Base-by-base conservation (phyloP, 2,888 invertebrate genomes). In the Eupithecia abbreviata region DNA sequence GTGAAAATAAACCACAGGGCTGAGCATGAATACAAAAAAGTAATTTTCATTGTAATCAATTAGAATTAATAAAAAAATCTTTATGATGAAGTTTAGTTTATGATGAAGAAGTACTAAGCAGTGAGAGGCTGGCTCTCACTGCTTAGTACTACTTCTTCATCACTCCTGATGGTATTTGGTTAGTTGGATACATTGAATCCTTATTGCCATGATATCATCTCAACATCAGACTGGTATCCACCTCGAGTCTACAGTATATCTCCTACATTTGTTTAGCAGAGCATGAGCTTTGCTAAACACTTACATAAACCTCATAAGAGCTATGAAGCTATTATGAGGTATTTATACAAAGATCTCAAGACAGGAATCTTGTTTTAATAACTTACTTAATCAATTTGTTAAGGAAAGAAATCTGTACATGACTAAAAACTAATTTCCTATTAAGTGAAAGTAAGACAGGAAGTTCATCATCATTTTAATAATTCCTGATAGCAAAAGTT, bases 401-500 rank as follows among this genome's bases (percentile, higher is more conserved):
- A 58, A 58, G n/a, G n/a, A 18, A 18, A 58, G 55, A 58, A 58
- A 58, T 58, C 55, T 58, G 7, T 58, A 3, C 18, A 58, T 18
- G n/a, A n/a, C n/a, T 58, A 7, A 3, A 18, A 58, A 58, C 55
- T 58, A 58, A 65, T 41, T 41, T 65, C 65, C 65, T 41, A 41
- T 12, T 41, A 41, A 65, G 65, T 65, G 65, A 65, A 41, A 65
- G 65, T 41, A 65, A 2, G 41, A 41, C 30, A 65, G 68, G 45
- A 42, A 68, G 42, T 45, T n/a, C 5, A 45, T 42, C 43, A 68
- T 45, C 68, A 68, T 68, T n/a, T 42, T 68, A 68, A 68, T 68
- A 41, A 68, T 10, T 68, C 2, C 45, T 58, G 55, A 9, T 74
- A 67, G 9, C 67, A n/a, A 67, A 30, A 67, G 67, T 42, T 43